phyloP scores from a whole-genome alignment of 2,113 vertebrate genomes.

The Ciconia stormi region DNA sequence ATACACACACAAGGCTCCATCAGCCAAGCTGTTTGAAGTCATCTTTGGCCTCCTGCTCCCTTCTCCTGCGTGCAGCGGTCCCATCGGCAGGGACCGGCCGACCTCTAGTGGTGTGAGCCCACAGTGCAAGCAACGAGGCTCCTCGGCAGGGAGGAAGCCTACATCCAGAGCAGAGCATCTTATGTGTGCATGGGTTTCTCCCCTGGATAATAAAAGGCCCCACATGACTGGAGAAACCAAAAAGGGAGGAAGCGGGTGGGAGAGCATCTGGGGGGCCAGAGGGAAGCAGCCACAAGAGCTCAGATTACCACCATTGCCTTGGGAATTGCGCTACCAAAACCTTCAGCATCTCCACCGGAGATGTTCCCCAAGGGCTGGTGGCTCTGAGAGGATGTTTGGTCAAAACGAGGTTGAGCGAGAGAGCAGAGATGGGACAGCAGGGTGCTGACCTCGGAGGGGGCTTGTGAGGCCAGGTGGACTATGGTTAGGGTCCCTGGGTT shows the following conservation, averaged over 20 bases:
- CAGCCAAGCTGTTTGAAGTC: neutral
- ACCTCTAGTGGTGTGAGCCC: constrained; percentile 55
- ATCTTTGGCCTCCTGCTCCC: neutral
- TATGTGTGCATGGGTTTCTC: accelerated
- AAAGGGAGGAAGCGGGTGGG: neutral
- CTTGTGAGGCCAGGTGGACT: neutral
- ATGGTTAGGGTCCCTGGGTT: neutral
- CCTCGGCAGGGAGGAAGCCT: neutral
- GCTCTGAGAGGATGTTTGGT: neutral
- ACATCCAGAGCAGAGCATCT: neutral
- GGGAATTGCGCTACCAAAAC: neutral
- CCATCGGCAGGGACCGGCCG: constrained; percentile 33
- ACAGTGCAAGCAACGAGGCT: neutral
- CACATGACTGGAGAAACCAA: neutral
- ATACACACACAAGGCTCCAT: neutral
- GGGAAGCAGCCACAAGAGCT: neutral
- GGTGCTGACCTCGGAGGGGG: neutral
- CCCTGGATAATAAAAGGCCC: neutral
- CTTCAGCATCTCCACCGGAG: neutral
- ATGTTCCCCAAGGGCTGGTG: neutral
- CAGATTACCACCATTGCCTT: neutral
- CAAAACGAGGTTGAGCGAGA: neutral
- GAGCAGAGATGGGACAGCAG: neutral
- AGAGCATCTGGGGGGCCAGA: neutral
- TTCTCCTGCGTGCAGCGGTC: neutral